Evolutionary conservation across 2,888 invertebrate species (phyloP), one percentile per base, ranked within the genome.

Genomic region (Philereme transversata): DNA sequence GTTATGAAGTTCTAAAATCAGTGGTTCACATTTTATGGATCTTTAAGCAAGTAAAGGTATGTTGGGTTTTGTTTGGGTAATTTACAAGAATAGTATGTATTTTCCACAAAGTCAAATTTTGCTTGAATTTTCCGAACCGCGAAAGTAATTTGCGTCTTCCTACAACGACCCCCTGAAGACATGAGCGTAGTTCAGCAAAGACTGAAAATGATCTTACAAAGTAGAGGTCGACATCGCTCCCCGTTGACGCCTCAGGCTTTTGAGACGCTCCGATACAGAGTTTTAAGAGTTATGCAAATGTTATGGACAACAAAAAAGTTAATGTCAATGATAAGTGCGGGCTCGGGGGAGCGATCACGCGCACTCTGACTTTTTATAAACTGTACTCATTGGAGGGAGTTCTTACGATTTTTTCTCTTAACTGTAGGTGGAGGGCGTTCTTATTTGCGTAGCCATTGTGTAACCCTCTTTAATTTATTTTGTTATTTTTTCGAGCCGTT

Each of bases 271-370:
- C 77, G 83, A 86, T 84, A 87, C 76, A 84, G 84, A 87, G 83
- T 86, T 87, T 22, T 84, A 81, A 82, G 85, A 87, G 87, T 85
- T 92, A 93, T 93, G 92, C 91, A 89, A 93, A 93, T 93, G 86
- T 92, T 92, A 92, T 90, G 89, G 91, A 91, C 90, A 90, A 89
- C 90, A 90, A 92, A 92, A 91, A 91, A 90, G 88, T 89, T 91
- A 88, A 90, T 88, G 89, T 86, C 90, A 86, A 88, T 89, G 91
- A 91, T 91, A 91, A 91, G 90, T 90, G 86, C 82, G 77, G 64
- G 73, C 91, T 81, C 85, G 68, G 68, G 90, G 90, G 89, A 77
- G 72, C 85, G 84, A 89, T 89, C 82, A 78, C 70, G 77, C 75
- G 78, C 73, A 71, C 74, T 76, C 71, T 66, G 69, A 73, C 67